A percentile compares a stretch with the other conserved stretches of the same genome.
phyloP scores from a whole-genome alignment of 2,888 invertebrate species.

The Brachypterus glaber region DNA sequence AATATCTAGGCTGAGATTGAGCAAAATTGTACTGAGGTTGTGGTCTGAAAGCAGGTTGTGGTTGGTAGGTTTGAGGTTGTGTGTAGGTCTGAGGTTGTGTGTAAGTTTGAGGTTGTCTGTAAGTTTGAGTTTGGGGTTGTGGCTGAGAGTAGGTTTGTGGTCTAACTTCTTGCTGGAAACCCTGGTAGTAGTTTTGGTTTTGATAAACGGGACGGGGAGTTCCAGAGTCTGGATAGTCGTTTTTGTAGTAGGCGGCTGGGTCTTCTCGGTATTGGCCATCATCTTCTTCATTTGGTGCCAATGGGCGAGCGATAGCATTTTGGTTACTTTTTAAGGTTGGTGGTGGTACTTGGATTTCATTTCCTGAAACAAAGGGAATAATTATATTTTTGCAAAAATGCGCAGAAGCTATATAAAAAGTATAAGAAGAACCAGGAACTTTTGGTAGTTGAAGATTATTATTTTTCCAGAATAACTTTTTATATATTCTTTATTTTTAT shows the following conservation, averaged over 20 bases:
- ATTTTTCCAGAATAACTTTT: too few species aligned
- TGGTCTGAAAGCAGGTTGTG: constrained; percentile 33
- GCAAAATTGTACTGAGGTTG: constrained; percentile 36
- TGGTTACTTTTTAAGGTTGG: constrained; percentile 53
- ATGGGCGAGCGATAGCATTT: constrained; percentile 29
- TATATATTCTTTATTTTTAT: too few species aligned
- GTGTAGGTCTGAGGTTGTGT: constrained; percentile 25
- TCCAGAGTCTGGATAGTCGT: constrained; percentile 41
- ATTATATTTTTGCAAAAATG: too few species aligned
- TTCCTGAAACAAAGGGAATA: too few species aligned
- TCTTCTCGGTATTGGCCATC: constrained; percentile 82
- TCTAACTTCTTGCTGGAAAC: not conserved
- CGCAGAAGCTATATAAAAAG: too few species aligned
- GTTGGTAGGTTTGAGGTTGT: constrained; percentile 30
- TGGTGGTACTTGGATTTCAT: constrained; percentile 72
- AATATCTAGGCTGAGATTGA: constrained; percentile 21
- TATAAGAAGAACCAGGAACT: too few species aligned
- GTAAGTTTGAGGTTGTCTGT: constrained; percentile 27
- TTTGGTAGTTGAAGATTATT: too few species aligned
- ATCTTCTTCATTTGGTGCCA: constrained; percentile 60
- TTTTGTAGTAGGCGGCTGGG: constrained; percentile 66
- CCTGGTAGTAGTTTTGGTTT: constrained; percentile 14
- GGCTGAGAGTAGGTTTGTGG: constrained; percentile 24
- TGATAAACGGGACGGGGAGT: constrained; percentile 20
- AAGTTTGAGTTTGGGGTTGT: constrained; percentile 22